Evolutionary conservation across 2,797 vertebrate genomes (phyloP), one percentile per base, ranked within the genome.

Genomic region (Pipistrellus nathusii): DNA sequence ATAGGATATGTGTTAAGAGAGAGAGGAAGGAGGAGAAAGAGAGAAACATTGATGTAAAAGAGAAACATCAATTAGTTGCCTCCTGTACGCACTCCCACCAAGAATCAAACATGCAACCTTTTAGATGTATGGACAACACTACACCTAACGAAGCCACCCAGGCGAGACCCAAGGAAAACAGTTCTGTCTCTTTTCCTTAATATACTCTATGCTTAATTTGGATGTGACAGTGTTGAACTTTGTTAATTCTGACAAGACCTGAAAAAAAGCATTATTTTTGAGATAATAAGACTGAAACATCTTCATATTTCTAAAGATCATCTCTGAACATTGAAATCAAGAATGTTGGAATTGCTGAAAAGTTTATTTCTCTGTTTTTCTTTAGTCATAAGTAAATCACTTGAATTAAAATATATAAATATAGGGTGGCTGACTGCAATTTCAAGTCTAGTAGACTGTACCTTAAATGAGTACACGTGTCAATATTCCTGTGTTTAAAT

Each of bases 381-480:
- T 96, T 95, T 85, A 90, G 25, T 90, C 35, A 85, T 93, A 85
- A 89, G 15, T 95, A 76, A 86, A 72, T 88, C 41, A 90, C 35
- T 85, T 77, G 20, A 46, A 83, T 82, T 82, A n/a, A 62, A 62
- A 62, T 62, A 30, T 62, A 30, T 62, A 62, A 62, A 62, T 62
- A 18, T 20, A 48, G 17, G 5, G 48, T 73, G 15, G 27, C 48
- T 68, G 21, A 85, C 66, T 90, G 27, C 17, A 91, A 77, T 92
- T 85, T 91, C 14, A 93, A 38, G 20, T 91, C 75, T 85, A 38
- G 44, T 69, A 95, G 62, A 85, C 41, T 73, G 6, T 86, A 9
- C 46, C 53, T 53, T 87, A 88, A 94, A 38, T 76, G 41, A 77
- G n/a, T 41, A 48, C 41, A 32, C 82, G 59, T 94, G 53, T 91